Evolutionary conservation across 1,140 invertebrate genomes (phyloP).

Genomic region (Proctacanthus coquilletti): DNA sequence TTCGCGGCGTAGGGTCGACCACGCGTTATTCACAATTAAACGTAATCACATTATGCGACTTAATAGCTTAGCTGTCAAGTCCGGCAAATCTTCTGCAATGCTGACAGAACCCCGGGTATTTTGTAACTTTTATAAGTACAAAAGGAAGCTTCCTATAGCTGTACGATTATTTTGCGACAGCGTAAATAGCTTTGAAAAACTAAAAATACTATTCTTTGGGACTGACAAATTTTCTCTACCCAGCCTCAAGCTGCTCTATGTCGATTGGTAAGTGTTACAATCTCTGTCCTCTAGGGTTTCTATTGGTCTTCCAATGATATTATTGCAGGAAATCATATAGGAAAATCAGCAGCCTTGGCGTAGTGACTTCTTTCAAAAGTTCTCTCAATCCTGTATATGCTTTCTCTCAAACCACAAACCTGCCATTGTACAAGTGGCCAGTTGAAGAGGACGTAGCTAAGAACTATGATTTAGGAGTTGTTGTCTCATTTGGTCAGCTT

Average conservation of each 20-base stretch:
- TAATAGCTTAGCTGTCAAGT: too few species aligned
- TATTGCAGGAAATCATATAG: too few species aligned
- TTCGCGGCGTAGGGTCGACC: too few species aligned
- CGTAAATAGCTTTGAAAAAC: constrained; percentile 12
- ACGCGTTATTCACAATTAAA: too few species aligned
- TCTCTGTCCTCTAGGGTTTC: too few species aligned
- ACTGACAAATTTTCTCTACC: constrained; percentile 48
- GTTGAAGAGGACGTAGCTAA: constrained; percentile 14
- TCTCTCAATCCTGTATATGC: constrained; percentile 36
- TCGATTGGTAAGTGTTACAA: too few species aligned
- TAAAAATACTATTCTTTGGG: constrained; percentile 51
- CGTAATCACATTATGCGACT: too few species aligned
- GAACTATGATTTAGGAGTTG: constrained; percentile 46
- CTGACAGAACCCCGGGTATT: neutral
- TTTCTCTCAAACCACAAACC: constrained; percentile 33
- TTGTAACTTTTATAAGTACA: neutral
- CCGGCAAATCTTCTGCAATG: too few species aligned
- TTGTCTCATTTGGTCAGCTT: constrained; percentile 56
- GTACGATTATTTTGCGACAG: neutral
- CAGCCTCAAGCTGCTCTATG: constrained; percentile 39
- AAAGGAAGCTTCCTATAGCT: too few species aligned
- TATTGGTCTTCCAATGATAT: too few species aligned
- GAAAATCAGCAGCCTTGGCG: too few species aligned
- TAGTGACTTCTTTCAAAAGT: constrained; percentile 40
- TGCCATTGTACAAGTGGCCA: constrained; percentile 42